phyloP scores from a whole-genome alignment of 2,888 invertebrate species.

The Rhingia campestris region DNA sequence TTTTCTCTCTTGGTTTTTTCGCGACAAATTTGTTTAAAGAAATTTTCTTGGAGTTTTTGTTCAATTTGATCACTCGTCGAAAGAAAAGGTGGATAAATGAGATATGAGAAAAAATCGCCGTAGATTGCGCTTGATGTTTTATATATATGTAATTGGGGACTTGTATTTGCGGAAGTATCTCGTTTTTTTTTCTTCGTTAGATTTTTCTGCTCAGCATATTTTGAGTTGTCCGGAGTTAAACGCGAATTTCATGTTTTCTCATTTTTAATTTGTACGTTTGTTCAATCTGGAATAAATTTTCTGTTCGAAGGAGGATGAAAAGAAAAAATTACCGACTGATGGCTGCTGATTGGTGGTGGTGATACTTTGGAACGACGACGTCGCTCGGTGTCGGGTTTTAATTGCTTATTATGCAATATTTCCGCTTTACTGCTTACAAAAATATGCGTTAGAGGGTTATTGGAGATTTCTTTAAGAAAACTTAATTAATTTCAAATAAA shows the following conservation, averaged over 20 bases:
- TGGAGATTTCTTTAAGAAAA: constrained; percentile 45
- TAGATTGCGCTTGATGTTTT: constrained; percentile 67
- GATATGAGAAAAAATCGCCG: constrained; percentile 43
- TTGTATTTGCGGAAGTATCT: constrained; percentile 60
- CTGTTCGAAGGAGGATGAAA: constrained; percentile 71
- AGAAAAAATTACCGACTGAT: constrained; percentile 74
- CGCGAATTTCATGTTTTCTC: constrained; percentile 7
- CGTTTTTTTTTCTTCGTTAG: constrained; percentile 30
- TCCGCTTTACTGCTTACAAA: constrained; percentile 17
- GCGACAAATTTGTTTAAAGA: constrained; percentile 37
- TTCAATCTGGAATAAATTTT: constrained; percentile 73
- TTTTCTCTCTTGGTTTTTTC: constrained; percentile 20
- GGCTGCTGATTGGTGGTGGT: constrained; percentile 70
- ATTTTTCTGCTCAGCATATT: constrained; percentile 7
- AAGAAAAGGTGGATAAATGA: constrained; percentile 34
- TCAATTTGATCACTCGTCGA: constrained; percentile 14
- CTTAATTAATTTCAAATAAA: constrained; percentile 67
- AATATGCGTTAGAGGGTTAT: constrained; percentile 18
- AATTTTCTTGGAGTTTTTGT: constrained; percentile 26
- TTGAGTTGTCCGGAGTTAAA: constrained; percentile 40
- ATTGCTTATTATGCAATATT: constrained; percentile 67
- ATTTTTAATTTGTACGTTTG: constrained; percentile 15
- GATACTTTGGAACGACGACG: constrained; percentile 70
- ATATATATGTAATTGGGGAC: constrained; percentile 50
- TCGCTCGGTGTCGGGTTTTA: constrained; percentile 59